Conservation (phyloP, 2,113 vertebrate species). For the Bos javanicus region DNA sequence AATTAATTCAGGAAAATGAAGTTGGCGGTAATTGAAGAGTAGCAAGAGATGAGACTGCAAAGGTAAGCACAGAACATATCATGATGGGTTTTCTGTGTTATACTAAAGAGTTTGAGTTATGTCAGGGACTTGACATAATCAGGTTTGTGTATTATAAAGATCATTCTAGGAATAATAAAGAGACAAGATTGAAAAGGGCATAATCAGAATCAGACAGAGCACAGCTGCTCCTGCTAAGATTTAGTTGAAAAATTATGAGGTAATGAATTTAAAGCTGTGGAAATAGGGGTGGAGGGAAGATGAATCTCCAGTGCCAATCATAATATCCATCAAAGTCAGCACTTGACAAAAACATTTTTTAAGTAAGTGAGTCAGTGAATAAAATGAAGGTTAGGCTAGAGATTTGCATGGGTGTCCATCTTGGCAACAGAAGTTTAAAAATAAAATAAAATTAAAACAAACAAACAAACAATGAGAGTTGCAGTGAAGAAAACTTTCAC, state of each 20-base stretch:
- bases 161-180: slow-evolving; percentile 18
- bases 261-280: slow-evolving; percentile 9
- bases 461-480: neutral
- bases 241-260: slow-evolving; percentile 9
- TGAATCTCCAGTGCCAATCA: neutral
- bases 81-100: neutral
- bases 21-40: neutral
- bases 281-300: neutral
- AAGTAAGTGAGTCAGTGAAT: neutral
- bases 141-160: slow-evolving; percentile 17
- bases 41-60: neutral
- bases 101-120: neutral
- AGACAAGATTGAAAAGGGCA: slow-evolving; percentile 7
- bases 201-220: slow-evolving; percentile 16
- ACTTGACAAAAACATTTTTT: neutral
- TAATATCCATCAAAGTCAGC: neutral
- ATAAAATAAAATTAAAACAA: too few relatives aligned
- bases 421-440: neutral
- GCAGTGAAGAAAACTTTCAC: neutral
- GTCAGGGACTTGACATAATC: neutral
- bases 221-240: slow-evolving; percentile 9
- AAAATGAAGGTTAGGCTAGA: neutral
- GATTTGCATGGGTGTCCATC: neutral
- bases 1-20: neutral
- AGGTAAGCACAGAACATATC: neutral